A percentile compares a stretch with the other conserved stretches of the same genome.
phyloP scores from a whole-genome alignment of 2,113 vertebrate genomes.

The Tyrannus savana region DNA sequence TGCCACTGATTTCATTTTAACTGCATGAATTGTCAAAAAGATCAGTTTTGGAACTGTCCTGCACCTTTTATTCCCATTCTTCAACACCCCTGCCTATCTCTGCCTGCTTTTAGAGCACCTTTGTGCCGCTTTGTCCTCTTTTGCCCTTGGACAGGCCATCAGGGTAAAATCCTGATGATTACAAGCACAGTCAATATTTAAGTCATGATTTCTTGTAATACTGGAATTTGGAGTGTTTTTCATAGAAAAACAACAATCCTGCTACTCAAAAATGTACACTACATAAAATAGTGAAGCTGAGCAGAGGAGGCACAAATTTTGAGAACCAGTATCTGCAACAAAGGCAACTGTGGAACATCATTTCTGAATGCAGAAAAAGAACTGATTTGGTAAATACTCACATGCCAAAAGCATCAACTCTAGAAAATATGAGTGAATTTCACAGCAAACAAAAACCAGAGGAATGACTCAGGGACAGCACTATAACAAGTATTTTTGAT shows the following conservation, averaged over 20 bases:
- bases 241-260: not conserved
- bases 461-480: not conserved
- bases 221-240: not conserved
- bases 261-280: not conserved
- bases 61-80: not conserved
- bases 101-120: not conserved
- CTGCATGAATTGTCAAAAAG: not conserved
- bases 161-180: not conserved
- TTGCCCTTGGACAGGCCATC: not conserved
- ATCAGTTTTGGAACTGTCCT: not conserved
- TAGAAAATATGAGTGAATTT: not conserved
- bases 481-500: not conserved
- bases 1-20: not conserved
- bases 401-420: not conserved
- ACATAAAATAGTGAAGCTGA: not conserved
- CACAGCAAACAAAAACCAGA: not conserved
- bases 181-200: not conserved
- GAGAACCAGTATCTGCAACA: not conserved
- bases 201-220: not conserved
- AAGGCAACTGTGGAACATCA: not conserved
- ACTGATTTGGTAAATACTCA: not conserved
- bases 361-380: not conserved
- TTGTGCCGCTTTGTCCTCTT: not conserved
- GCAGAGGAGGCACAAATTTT: not conserved
- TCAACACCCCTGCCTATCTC: not conserved